phyloP scores from a whole-genome alignment of 2,888 invertebrate species.

The Aspidiotus rigidus region DNA sequence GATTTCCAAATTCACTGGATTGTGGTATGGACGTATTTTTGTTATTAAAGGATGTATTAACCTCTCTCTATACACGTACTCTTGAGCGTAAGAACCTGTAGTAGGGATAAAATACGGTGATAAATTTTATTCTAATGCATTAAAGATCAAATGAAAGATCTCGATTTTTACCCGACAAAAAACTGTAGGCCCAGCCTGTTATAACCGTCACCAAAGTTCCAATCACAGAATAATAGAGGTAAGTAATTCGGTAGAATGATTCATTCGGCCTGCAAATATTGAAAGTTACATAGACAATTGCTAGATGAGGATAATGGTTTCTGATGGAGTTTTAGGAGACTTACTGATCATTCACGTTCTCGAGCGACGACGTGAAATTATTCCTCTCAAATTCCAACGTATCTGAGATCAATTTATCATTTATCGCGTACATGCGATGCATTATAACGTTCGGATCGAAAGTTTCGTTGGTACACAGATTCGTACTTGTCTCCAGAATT shows the following conservation, averaged over 20 bases:
- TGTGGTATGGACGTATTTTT: slow-evolving; percentile 46
- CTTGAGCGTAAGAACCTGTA: slow-evolving; percentile 35
- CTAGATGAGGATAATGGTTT: no score
- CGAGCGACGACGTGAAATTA: no score
- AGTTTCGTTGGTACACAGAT: slow-evolving; percentile 54
- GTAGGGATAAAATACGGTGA: not conserved
- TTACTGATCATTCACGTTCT: slow-evolving; percentile 1
- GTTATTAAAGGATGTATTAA: slow-evolving; percentile 57
- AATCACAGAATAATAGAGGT: slow-evolving; percentile 78
- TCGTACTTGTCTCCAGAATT: slow-evolving; percentile 53
- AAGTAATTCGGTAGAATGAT: slow-evolving; percentile 63
- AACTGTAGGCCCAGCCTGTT: slow-evolving; percentile 62
- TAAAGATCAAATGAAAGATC: not conserved
- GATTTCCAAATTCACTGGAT: slow-evolving; percentile 6
- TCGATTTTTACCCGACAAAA: slow-evolving; percentile 46
- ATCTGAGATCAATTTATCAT: not conserved
- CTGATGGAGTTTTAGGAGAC: not conserved
- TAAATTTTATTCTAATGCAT: no score
- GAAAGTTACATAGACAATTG: not conserved
- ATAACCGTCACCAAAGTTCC: slow-evolving; percentile 64
- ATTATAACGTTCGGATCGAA: slow-evolving; percentile 47
- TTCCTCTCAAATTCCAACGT: no score
- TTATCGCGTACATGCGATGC: not conserved
- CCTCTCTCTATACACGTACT: slow-evolving; percentile 57
- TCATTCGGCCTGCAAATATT: not conserved